phyloP scores from a whole-genome alignment of 30 jellyfish, hydroid and myxozoan genomes.

The Hydra vulgaris region DNA sequence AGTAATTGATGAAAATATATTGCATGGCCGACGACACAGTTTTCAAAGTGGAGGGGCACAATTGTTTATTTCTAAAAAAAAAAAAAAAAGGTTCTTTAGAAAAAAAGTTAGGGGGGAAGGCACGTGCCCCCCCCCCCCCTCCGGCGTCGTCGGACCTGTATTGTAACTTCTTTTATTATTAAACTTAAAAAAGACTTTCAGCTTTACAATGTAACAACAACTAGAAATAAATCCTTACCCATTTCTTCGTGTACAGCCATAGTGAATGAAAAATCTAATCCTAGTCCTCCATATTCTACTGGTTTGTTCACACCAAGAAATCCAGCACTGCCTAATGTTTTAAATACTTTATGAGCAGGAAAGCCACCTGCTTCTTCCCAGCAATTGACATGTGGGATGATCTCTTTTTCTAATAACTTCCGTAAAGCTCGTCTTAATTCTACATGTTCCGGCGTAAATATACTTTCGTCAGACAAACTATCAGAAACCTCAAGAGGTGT shows the following conservation, averaged over 20 bases:
- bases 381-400: constrained; percentile 72
- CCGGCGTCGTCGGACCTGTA: too few relatives aligned
- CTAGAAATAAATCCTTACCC: constrained; percentile 52
- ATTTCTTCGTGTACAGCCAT: constrained; percentile 80
- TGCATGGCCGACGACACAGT: too few relatives aligned
- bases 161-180: too few relatives aligned
- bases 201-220: too few relatives aligned
- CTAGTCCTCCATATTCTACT: constrained; percentile 85
- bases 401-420: constrained; percentile 62
- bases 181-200: too few relatives aligned
- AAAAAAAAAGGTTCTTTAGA: too few relatives aligned
- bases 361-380: constrained; percentile 73
- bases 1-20: too few relatives aligned
- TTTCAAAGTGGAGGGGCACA: too few relatives aligned
- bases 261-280: constrained; percentile 68
- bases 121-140: too few relatives aligned
- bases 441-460: constrained; percentile 57
- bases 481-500: constrained; percentile 55
- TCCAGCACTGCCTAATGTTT: constrained; percentile 82
- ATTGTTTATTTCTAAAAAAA: too few relatives aligned
- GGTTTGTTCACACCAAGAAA: constrained; percentile 83
- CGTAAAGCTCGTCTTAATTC: constrained; percentile 55
- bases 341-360: constrained; percentile 85
- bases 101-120: too few relatives aligned
- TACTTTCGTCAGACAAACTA: constrained; percentile 55